phyloP scores from a whole-genome alignment of 2,888 invertebrate species.

The Camptogramma bilineatum region DNA sequence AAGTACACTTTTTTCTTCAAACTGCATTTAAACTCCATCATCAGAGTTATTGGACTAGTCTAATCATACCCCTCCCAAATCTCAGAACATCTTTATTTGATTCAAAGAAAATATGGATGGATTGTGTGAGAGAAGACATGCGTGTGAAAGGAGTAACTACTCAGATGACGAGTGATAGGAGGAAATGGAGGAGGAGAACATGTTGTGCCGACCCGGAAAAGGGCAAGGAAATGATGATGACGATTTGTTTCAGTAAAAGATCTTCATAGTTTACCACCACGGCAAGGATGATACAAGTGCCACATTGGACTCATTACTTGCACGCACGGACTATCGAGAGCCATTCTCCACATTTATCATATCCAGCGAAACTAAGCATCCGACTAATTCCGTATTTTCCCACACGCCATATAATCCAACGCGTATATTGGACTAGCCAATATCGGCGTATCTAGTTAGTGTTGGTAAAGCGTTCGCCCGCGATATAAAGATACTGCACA shows the following conservation, averaged over 20 bases:
- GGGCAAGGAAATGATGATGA: no score
- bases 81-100: no score
- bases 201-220: no score
- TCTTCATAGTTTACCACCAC: not conserved
- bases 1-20: no score
- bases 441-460: slow-evolving; percentile 74
- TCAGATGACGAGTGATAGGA: no score
- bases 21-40: no score
- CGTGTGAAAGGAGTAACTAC: no score
- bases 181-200: no score
- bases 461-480: slow-evolving; percentile 56
- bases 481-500: slow-evolving; percentile 33
- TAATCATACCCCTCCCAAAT: no score
- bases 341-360: slow-evolving; percentile 28
- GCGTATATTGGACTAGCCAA: slow-evolving; percentile 67
- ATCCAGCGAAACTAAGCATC: slow-evolving; percentile 48
- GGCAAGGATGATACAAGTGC: slow-evolving; percentile 11
- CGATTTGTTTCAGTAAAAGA: not conserved
- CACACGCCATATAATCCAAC: slow-evolving; percentile 65
- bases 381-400: slow-evolving; percentile 55
- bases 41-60: no score
- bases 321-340: slow-evolving; percentile 15
- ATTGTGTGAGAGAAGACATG: no score
- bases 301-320: slow-evolving; percentile 24
- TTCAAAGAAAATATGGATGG: no score